Conservation (phyloP, 2,888 invertebrate genomes). For the Amphipoea oculea region DNA sequence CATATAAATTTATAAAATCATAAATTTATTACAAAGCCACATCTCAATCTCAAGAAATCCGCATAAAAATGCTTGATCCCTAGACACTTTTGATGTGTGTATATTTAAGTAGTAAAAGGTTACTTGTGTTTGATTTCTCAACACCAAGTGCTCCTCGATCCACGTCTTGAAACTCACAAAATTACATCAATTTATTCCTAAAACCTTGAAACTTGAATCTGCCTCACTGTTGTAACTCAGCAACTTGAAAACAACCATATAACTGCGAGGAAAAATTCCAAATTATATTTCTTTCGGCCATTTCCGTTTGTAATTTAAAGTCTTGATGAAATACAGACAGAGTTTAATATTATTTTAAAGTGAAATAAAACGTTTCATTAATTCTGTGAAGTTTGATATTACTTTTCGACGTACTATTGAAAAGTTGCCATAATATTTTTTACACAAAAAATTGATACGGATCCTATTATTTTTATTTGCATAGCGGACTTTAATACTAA, state of each 20-base stretch:
- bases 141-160: constrained; percentile 30
- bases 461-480: not conserved
- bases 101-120: not conserved
- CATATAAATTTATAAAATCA: too few relatives aligned
- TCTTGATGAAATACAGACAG: constrained; percentile 67
- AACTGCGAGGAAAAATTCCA: constrained; percentile 73
- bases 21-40: too few relatives aligned
- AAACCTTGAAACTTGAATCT: constrained; percentile 69
- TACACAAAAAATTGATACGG: not conserved
- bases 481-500: not conserved
- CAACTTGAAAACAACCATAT: constrained; percentile 76
- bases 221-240: constrained; percentile 71
- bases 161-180: constrained; percentile 54
- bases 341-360: constrained; percentile 47
- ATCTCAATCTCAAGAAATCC: too few relatives aligned
- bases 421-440: not conserved
- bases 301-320: constrained; percentile 76
- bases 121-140: constrained; percentile 3
- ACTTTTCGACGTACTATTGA: constrained; percentile 3
- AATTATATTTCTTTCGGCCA: constrained; percentile 75
- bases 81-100: too few relatives aligned
- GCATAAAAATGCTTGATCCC: too few relatives aligned
- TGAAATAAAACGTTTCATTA: constrained; percentile 46
- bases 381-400: constrained; percentile 15
- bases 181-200: constrained; percentile 63